Base-by-base conservation (phyloP, 37 sponge, comb jelly and placozoan species). In the Aphrocallistes beatrix region DNA sequence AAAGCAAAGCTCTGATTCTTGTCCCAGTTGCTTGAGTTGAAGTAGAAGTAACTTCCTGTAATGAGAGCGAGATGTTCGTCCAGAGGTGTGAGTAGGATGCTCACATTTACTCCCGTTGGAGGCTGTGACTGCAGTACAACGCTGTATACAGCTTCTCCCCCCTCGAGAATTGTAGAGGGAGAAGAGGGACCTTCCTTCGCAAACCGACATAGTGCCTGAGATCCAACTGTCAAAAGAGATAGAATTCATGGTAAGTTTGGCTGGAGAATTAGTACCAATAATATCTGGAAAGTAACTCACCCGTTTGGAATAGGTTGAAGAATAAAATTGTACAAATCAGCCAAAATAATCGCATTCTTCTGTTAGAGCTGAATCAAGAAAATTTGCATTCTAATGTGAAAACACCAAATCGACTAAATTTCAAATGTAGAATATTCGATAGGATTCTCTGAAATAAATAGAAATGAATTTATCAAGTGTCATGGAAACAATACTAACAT, bases 21-120 rank as follows among this genome's bases (percentile, higher is more conserved):
- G 51, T 82, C 87, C 95, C 95, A 94, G 85, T 92, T 89, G 49
- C 82, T 47, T 19, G 91, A 32, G 81, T 90, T 88, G 90, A 94
- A 94, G 13, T 25, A 25, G 13, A 93, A 81, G 36, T 37, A 8
- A 60, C 75, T 60, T 32, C 34, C 75, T 25, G 8, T 13, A 25
- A 6, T 60, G 34, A 60, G 3, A 60, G 81, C 3, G 81, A 51
- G 0, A 83, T 85, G 0, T 86, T 37, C 0, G 85, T 83, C 50
- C 88, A 88, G 51, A 38, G 47, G 83, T 0, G 47, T 45, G 19
- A 39, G 47, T 40, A 51, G 36, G 1, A 81, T 30, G 37, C 40
- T 37, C 36, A 23, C 34, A 38, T 85, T 75, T 0, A 37, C 36
- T 36, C 50, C 42, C 21, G 32, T 85, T 10, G 86, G 86, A 36